A percentile compares a stretch with the other conserved stretches of the same genome.
phyloP scores from a whole-genome alignment of 2,797 vertebrate genomes.

The Remorina albescens region DNA sequence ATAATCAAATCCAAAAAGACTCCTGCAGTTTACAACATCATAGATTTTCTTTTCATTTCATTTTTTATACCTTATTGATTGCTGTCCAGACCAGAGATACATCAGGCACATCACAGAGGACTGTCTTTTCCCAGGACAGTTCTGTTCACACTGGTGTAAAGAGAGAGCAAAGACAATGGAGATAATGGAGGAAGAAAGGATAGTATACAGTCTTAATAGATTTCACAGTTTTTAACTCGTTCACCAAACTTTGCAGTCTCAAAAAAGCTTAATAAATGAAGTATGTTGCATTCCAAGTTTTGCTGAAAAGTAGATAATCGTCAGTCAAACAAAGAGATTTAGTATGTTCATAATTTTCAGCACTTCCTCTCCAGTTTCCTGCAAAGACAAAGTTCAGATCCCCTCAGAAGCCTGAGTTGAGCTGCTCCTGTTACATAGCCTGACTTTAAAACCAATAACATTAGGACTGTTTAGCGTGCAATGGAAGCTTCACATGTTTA shows the following conservation, averaged over 20 bases:
- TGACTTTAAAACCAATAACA: background rate
- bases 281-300: background rate
- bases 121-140: background rate
- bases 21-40: background rate
- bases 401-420: background rate
- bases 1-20: no score
- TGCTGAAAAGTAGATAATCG: background rate
- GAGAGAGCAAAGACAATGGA: background rate
- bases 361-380: no score
- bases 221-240: background rate
- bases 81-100: background rate
- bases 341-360: no score
- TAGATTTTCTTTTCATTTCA: background rate
- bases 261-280: background rate
- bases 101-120: background rate
- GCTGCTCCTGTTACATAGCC: background rate
- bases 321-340: no score
- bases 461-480: background rate
- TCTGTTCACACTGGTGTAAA: background rate
- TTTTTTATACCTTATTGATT: background rate
- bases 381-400: slow-evolving; percentile 5
- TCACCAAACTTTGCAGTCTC: background rate
- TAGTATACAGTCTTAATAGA: no score
- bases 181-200: background rate
- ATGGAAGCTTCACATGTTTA: background rate